These are phyloP conservation scores for Neoseiulus cucumeris DNA, from an alignment of 1,140 invertebrate species.

Conservation along the genomic window DNA sequence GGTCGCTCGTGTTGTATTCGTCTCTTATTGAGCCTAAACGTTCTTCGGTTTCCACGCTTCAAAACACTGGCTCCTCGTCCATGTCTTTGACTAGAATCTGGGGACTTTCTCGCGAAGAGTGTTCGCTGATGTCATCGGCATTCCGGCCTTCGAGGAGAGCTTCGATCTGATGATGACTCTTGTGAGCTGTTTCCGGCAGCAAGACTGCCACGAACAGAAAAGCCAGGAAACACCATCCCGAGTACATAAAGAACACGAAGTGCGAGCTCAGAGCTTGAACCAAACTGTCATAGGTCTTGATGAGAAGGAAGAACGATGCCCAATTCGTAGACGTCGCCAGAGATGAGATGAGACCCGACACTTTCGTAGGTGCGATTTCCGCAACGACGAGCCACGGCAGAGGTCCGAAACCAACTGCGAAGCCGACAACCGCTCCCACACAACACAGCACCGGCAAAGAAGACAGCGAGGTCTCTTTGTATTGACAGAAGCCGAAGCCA, in stretches of 20 bases:
- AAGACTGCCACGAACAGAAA: background rate
- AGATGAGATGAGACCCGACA: background rate
- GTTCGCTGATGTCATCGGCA: too few species aligned
- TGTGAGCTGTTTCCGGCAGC: background rate
- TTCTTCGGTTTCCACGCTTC: too few species aligned
- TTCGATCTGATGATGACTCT: background rate
- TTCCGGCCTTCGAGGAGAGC: background rate
- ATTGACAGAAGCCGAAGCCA: background rate
- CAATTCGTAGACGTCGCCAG: background rate
- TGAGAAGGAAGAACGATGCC: constrained; percentile 6
- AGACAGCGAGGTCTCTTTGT: background rate
- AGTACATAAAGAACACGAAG: background rate
- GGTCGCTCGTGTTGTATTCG: too few species aligned
- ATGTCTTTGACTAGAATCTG: too few species aligned
- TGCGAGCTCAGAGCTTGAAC: background rate
- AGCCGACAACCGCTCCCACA: background rate
- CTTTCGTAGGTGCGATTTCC: background rate
- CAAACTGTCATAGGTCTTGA: background rate
- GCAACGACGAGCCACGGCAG: background rate
- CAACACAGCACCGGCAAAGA: background rate
- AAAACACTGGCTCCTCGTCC: too few species aligned
- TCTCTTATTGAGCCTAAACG: too few species aligned
- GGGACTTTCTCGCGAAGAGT: too few species aligned
- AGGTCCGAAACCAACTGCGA: background rate
- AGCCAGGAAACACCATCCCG: background rate